A percentile compares a stretch with the other conserved stretches of the same genome.
phyloP scores from a whole-genome alignment of 2,888 invertebrate species.

The Epirrhoe alternata region DNA sequence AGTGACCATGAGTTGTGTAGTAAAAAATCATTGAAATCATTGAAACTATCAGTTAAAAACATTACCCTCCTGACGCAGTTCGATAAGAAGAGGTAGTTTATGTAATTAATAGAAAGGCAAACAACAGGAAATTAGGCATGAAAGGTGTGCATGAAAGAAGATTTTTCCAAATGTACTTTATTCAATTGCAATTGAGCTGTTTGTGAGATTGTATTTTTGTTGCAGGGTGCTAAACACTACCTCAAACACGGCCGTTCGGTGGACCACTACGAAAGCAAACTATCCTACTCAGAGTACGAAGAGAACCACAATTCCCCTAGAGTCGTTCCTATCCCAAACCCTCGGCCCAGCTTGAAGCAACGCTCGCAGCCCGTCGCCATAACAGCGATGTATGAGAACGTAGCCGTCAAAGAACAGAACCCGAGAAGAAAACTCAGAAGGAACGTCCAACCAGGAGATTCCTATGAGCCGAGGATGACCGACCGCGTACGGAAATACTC shows the following conservation, averaged over 20 bases:
- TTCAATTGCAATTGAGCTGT: background rate
- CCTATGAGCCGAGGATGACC: constrained; percentile 83
- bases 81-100: too few relatives aligned
- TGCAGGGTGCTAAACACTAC: constrained; percentile 83
- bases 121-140: background rate
- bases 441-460: constrained; percentile 84
- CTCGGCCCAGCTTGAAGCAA: constrained; percentile 76
- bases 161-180: background rate
- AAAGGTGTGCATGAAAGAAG: constrained; percentile 11
- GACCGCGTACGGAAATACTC: constrained; percentile 77
- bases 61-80: too few relatives aligned
- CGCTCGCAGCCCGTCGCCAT: constrained; percentile 89
- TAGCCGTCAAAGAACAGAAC: constrained; percentile 89
- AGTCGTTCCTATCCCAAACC: constrained; percentile 75
- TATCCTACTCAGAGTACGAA: constrained; percentile 83
- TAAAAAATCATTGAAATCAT: too few relatives aligned
- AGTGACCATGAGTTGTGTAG: too few relatives aligned
- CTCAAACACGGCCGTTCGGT: constrained; percentile 90
- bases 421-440: constrained; percentile 89
- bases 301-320: constrained; percentile 77
- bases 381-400: constrained; percentile 90
- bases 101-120: too few relatives aligned
- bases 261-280: constrained; percentile 90
- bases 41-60: too few relatives aligned
- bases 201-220: constrained; percentile 54